phyloP scores from a whole-genome alignment of 2,113 vertebrate genomes.

The Archilochus colubris region DNA sequence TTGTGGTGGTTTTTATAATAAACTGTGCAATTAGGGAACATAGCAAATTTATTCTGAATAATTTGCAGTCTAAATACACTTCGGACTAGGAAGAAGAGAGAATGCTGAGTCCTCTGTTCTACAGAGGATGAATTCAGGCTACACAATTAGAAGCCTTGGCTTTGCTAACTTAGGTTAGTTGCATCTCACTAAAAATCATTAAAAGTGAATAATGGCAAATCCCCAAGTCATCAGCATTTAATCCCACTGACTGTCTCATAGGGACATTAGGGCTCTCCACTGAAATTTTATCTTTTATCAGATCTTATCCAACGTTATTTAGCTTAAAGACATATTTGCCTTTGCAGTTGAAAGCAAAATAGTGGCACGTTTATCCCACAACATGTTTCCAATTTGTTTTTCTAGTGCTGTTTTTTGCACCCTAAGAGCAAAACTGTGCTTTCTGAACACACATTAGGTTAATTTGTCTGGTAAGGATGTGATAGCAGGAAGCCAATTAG shows the following conservation, averaged over 20 bases:
- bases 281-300: background rate
- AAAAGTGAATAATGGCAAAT: background rate
- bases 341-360: background rate
- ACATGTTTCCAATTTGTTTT: background rate
- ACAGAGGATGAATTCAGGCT: background rate
- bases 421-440: background rate
- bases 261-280: background rate
- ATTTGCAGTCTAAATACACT: background rate
- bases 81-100: background rate
- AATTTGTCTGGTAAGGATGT: background rate
- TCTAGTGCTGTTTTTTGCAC: background rate
- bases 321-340: background rate
- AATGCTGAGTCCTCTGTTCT: background rate
- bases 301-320: background rate
- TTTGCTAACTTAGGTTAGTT: background rate
- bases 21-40: background rate
- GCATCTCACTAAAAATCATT: background rate
- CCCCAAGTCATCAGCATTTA: background rate
- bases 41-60: background rate
- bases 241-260: background rate
- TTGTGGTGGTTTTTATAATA: background rate
- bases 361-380: background rate
- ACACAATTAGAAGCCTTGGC: background rate
- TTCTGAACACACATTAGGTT: background rate
- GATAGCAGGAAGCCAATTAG: slow-evolving; percentile 1